Percentiles rank a stretch among this genome's conserved stretches.
Conservation (phyloP, 2,888 invertebrate species). For the Drosophila stalkeri region DNA sequence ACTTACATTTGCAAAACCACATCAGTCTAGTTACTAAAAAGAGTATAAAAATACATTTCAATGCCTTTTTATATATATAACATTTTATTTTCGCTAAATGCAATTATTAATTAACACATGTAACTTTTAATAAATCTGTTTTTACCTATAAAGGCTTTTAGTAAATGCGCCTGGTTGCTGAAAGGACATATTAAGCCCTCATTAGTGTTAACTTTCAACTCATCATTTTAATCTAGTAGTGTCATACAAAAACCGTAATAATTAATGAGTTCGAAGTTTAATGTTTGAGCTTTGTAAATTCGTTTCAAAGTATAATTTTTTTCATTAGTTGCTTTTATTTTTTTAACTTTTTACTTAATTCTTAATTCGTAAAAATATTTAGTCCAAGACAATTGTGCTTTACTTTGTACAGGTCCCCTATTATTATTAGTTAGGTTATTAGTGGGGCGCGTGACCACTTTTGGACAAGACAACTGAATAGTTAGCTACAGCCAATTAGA, state of each 20-base stretch:
- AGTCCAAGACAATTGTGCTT: constrained; percentile 63
- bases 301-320: constrained; percentile 33
- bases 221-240: constrained; percentile 4
- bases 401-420: constrained; percentile 57
- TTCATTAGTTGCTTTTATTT: constrained; percentile 2
- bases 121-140: constrained; percentile 24
- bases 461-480: constrained; percentile 52
- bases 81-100: constrained; percentile 63
- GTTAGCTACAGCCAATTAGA: constrained; percentile 35
- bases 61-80: constrained; percentile 38
- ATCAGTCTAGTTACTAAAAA: constrained; percentile 69
- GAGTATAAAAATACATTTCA: constrained; percentile 54
- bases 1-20: constrained; percentile 33
- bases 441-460: constrained; percentile 19
- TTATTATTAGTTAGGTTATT: constrained; percentile 28
- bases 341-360: constrained; percentile 24
- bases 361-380: constrained; percentile 27
- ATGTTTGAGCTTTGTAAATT: constrained; percentile 36
- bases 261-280: constrained; percentile 13
- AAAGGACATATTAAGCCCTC: constrained; percentile 14
- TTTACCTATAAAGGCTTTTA: constrained; percentile 31
- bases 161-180: constrained; percentile 48
- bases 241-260: constrained; percentile 14
- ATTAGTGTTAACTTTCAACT: constrained; percentile 35
- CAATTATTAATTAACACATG: constrained; percentile 68